A percentile compares a stretch with the other conserved stretches of the same genome.
Conservation (phyloP, 2,888 invertebrate genomes). For the Ectobius pallidus region DNA sequence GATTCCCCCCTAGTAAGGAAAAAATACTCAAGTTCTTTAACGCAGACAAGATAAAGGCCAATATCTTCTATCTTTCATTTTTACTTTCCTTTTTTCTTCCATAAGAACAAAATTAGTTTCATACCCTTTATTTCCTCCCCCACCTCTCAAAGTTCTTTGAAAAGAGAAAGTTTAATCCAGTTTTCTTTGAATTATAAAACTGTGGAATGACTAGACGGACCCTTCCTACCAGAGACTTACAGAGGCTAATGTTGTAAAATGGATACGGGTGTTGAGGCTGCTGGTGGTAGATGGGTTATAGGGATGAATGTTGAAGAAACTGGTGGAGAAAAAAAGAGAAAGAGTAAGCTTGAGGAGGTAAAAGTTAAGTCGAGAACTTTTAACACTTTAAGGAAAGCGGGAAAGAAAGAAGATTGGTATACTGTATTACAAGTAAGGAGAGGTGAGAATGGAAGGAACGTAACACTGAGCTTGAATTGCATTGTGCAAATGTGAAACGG, state of each 20-base stretch:
- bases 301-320: neutral
- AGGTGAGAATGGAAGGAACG: neutral
- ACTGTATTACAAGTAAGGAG: neutral
- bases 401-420: neutral
- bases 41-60: neutral
- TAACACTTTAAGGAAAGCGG: neutral
- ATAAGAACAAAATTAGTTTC: neutral
- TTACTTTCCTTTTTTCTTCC: neutral
- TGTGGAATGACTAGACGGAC: neutral
- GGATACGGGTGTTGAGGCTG: neutral
- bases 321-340: too few species aligned
- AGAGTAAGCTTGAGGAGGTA: neutral
- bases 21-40: neutral
- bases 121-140: neutral
- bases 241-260: neutral
- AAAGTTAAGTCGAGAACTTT: slow-evolving; percentile 1
- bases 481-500: neutral
- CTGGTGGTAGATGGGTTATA: neutral
- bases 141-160: too few species aligned
- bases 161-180: slow-evolving; percentile 8
- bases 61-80: neutral
- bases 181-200: slow-evolving; percentile 13
- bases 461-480: neutral
- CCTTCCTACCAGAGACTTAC: too few species aligned
- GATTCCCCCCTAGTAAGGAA: neutral